Evolutionary conservation across 1,140 invertebrate species (phyloP).

Genomic region (Dreissena polymorpha): DNA sequence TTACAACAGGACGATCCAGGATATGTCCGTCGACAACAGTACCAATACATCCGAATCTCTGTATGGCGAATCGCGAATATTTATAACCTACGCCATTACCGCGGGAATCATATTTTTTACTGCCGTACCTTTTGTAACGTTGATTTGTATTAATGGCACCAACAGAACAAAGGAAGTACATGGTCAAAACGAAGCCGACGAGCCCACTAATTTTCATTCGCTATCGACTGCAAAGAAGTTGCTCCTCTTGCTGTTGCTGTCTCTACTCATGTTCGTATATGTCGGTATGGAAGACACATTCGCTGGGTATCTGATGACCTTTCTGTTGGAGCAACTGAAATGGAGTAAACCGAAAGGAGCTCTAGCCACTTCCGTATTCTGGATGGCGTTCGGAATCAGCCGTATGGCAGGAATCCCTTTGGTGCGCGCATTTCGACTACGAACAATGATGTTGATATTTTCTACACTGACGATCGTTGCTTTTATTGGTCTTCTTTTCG

Average conservation of each 20-base stretch:
- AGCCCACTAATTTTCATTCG: slow-evolving; percentile 12
- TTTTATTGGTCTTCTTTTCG: slow-evolving; percentile 59
- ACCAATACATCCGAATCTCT: neutral
- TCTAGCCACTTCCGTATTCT: slow-evolving; percentile 62
- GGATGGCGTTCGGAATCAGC: slow-evolving; percentile 60
- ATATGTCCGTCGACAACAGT: no score
- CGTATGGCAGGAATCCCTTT: slow-evolving; percentile 62
- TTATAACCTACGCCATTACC: slow-evolving; percentile 54
- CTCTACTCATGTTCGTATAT: slow-evolving; percentile 54
- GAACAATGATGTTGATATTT: slow-evolving; percentile 57
- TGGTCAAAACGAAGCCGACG: neutral
- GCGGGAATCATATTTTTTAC: slow-evolving; percentile 41
- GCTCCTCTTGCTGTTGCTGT: slow-evolving; percentile 45
- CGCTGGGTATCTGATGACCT: slow-evolving; percentile 58
- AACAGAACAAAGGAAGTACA: neutral
- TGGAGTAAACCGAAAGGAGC: slow-evolving; percentile 64
- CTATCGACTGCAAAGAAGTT: slow-evolving; percentile 37
- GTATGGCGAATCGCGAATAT: no score
- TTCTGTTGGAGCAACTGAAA: slow-evolving; percentile 57
- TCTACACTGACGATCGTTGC: slow-evolving; percentile 37
- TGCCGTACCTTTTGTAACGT: slow-evolving; percentile 55
- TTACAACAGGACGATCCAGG: no score
- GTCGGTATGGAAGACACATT: slow-evolving; percentile 64
- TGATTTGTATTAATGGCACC: slow-evolving; percentile 24
- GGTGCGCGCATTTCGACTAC: slow-evolving; percentile 49